Evolutionary conservation across 1,140 invertebrate genomes (phyloP), one percentile per base, ranked within the genome.

Genomic region (Whitmania pigra): DNA sequence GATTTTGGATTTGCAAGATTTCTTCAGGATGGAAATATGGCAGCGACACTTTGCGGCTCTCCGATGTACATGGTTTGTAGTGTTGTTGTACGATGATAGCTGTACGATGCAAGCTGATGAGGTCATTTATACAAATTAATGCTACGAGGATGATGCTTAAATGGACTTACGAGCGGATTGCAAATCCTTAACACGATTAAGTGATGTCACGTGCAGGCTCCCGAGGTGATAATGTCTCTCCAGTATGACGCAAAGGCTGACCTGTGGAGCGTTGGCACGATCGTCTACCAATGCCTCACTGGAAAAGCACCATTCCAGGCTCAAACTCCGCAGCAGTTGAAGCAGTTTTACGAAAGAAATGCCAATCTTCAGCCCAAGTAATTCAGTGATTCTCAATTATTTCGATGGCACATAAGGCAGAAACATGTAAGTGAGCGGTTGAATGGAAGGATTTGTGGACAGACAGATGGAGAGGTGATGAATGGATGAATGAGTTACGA

Each of bases 1-100:
- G 97, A 99, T 85, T 99, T 99, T 87, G 97, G 97, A 25, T 99
- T 99, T 85, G 97, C 97, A 40, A 86, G 97, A 79, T 98, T 98
- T 83, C 84, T 99, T 11, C 89, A 94, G 83, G 96, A 99, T 82
- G 97, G 96, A 67, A 93, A 95, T 22, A 99, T 99, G 97, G 97
- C 97, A 66, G 95, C 93, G 67, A 99, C 97, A 53, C 84, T 99
- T 3, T 99, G 97, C 83, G 97, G 96, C 25, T 99, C 95, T 53
- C 97, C 97, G 4, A 99, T 99, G 95, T 99, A 99, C 79, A 99
- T 99, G 96, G 90, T 91, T 80, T 81, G 80, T 79, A 57, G 20
- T 36, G 6, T 6, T n/a, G 5, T 4, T 13, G 11, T 6, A 63
- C 22, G 57, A 7, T 22, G 15, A 31, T 63, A 15, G 20, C 2